These are phyloP conservation scores for Fukomys damarensis DNA, from an alignment of 2,113 vertebrate species.

Conservation along the genomic window DNA sequence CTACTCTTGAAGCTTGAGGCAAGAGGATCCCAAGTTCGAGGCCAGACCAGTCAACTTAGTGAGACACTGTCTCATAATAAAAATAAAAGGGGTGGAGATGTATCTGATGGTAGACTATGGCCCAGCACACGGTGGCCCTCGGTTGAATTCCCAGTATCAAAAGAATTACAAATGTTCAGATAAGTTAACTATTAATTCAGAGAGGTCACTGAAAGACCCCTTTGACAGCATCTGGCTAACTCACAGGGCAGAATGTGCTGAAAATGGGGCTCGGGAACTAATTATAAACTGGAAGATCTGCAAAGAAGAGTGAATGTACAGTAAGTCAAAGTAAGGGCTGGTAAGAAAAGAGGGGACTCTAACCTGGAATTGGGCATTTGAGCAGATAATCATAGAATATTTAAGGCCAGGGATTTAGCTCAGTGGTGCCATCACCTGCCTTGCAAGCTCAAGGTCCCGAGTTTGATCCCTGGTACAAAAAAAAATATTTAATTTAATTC, in stretches of 20 bases:
- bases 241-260: background rate
- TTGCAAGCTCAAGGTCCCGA: too few species aligned
- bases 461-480: too few species aligned
- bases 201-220: background rate
- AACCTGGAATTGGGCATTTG: background rate
- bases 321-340: background rate
- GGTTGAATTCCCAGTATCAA: background rate
- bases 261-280: background rate
- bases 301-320: background rate
- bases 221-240: background rate
- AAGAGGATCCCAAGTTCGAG: background rate
- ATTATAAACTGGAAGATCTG: background rate
- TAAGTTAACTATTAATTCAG: background rate
- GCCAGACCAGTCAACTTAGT: background rate
- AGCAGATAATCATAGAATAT: too few species aligned
- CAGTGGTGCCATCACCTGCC: too few species aligned
- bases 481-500: too few species aligned
- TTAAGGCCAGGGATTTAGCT: too few species aligned
- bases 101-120: background rate
- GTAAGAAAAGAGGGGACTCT: background rate
- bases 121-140: background rate
- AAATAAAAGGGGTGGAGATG: background rate
- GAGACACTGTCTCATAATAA: background rate
- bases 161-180: background rate
- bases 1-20: background rate